Base-by-base conservation (phyloP, 1,140 invertebrate genomes). In the Coboldia fuscipes region DNA sequence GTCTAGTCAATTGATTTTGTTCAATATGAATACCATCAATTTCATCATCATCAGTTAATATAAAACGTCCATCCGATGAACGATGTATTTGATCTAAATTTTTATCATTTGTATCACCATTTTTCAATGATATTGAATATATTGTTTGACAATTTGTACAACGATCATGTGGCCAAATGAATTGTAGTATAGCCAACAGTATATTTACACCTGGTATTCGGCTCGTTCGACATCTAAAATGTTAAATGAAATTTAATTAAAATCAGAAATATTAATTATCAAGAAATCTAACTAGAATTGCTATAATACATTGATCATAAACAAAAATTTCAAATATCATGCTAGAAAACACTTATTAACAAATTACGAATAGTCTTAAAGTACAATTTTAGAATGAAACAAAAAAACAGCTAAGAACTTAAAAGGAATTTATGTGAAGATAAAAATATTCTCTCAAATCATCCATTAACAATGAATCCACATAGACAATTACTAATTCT, bases 121-220 rank as follows among this genome's bases (percentile, higher is more conserved):
- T 35, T 5, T 39, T 20, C 27, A 35, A 40, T 12, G 42, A 41
- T 21, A 50, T 44, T 26, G 49, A 46, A 26, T 51, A 56, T 39
- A 49, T 55, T 41, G 48, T 48, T 34, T 55, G 52, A 30, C 52
- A 55, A 42, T 54, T 54, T 31, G 65, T 60, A 54, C 70, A 72
- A 36, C 70, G 65, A 45, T 70, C 66, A 43, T 61, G 59, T 41
- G 70, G 70, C 70, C 70, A 73, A 43, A 73, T 65, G 69, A 69
- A 73, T 49, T 72, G 52, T 22, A 55, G 37, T 37, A 55, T 70
- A 34, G 61, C 58, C 38, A 70, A 63, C 47, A 73, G 69, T 41
- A 73, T 65, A 55, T 65, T 78, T 70, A 84, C 60, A 83, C 80
- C 75, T 80, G 81, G 77, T 84, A 84, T 72, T 84, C 81, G 65